phyloP scores from a whole-genome alignment of 92 coral and sea anemone species.

The Phymanthus crucifer region DNA sequence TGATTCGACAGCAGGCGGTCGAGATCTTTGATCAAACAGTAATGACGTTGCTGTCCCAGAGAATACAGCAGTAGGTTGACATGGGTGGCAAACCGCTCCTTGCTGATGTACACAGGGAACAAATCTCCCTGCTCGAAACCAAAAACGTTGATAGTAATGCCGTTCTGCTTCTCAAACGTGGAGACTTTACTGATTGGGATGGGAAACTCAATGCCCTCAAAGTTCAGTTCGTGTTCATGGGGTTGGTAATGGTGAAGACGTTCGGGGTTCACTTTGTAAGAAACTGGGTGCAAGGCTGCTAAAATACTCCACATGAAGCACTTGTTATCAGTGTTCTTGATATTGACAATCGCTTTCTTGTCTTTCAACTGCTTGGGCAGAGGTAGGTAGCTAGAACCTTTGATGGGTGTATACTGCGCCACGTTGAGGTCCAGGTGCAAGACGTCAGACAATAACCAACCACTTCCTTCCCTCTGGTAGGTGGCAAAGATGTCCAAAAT shows the following conservation, averaged over 20 bases:
- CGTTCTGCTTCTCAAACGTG: conserved; percentile 33
- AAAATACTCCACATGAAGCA: too few species aligned
- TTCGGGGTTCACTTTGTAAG: not conserved
- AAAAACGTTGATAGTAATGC: conserved; percentile 6
- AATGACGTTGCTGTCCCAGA: too few species aligned
- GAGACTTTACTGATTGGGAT: conserved; percentile 10
- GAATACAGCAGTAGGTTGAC: conserved; percentile 32
- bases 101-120: conserved; percentile 23
- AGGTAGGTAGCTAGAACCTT: too few species aligned
- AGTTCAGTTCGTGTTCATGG: too few species aligned
- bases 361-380: conserved; percentile 39
- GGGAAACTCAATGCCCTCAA: too few species aligned
- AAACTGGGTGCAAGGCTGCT: conserved; percentile 28
- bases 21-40: conserved; percentile 13
- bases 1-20: not conserved
- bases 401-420: too few species aligned
- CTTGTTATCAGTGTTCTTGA: conserved; percentile 43
- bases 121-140: too few species aligned
- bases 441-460: too few species aligned
- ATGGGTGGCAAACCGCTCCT: conserved; percentile 6
- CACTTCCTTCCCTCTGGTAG: conserved; percentile 15
- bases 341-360: conserved; percentile 54
- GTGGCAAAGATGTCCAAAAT: not conserved
- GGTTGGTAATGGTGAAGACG: conserved; percentile 34
- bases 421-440: too few species aligned